A percentile compares a stretch with the other conserved stretches of the same genome.
Evolutionary conservation across 2,797 vertebrate genomes (phyloP).

Genomic region (Yasuhikotakia modesta): DNA sequence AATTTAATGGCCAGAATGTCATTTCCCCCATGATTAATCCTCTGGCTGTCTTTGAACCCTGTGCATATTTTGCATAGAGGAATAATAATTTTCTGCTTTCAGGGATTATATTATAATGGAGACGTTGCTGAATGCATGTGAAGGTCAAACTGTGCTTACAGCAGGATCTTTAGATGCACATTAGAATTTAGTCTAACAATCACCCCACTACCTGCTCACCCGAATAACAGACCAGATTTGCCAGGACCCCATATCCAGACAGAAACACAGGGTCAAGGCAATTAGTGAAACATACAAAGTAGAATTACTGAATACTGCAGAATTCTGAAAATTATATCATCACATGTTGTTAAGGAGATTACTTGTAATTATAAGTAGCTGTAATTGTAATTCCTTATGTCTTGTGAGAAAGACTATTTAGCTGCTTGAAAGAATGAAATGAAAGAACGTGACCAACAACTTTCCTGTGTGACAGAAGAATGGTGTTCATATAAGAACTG

Average conservation of each 20-base stretch:
- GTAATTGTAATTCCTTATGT: conserved; percentile 65
- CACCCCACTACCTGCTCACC: conserved; percentile 33
- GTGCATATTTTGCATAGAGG: conserved; percentile 4
- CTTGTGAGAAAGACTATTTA: conserved; percentile 45
- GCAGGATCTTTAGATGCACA: conserved; percentile 26
- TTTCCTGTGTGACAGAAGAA: conserved; percentile 16
- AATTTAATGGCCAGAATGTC: conserved; percentile 53
- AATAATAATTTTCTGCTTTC: conserved; percentile 21
- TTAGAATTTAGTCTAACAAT: conserved; percentile 42
- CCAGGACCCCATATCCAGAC: conserved; percentile 27
- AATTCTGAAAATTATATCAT: conserved; percentile 15
- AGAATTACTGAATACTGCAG: too few species aligned
- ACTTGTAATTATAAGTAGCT: conserved; percentile 57
- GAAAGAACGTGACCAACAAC: conserved; percentile 1
- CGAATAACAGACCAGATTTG: conserved; percentile 36
- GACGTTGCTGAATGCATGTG: conserved; percentile 11
- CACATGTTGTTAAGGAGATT: conserved; percentile 23
- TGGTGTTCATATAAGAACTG: not conserved
- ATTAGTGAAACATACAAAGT: conserved; percentile 26
- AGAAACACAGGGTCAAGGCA: conserved; percentile 1
- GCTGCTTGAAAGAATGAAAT: too few species aligned
- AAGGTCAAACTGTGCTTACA: conserved; percentile 42
- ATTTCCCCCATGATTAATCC: conserved; percentile 63
- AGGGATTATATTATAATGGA: conserved; percentile 4
- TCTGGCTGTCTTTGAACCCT: conserved; percentile 33